Evolutionary conservation across 2,113 vertebrate genomes (phyloP), one percentile per base, ranked within the genome.

Genomic region (Mionectes macconnelli): DNA sequence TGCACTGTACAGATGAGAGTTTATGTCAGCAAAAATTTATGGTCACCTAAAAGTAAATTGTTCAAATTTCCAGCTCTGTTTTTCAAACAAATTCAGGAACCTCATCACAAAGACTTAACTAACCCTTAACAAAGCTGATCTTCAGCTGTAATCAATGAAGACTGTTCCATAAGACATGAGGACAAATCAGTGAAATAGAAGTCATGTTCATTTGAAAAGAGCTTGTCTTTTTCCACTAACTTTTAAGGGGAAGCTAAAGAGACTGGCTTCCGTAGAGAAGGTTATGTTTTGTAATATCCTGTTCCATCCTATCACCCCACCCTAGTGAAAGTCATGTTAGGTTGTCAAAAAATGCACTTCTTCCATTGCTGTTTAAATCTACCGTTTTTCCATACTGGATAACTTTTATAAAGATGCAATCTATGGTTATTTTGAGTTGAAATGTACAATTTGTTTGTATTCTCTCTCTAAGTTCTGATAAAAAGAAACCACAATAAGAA

Each of bases 131-230:
- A 49, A 75, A 82, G 47, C 44, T 82, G 14, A 37, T 63, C 23
- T 86, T 82, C 70, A 63, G 47, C 16, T 15, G 35, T 1, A 1
- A 35, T 67, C 35, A 31, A 0, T 30, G 62, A 35, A 60, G 14
- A n/a, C 25, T 0, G 0, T 88, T 75, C 67, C 23, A 2, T 45
- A 39, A 69, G 47, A 47, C 15, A 1, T n/a, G 82, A 72, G 33
- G 27, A 35, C 21, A 66, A 66, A 56, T 15, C 0, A 1, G 4
- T 87, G 42, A 23, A 45, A 35, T 73, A 3, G 2, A 91, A 82
- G 44, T 73, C 53, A 64, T 2, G 12, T 87, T 79, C 56, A 25
- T 59, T 53, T 67, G 39, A 84, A 67, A 60, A 39, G 30, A 85
- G 18, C 39, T 63, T 67, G 4, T 59, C 21, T 33, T 42, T 70